phyloP scores from a whole-genome alignment of 2,113 vertebrate genomes.

The Rhinopomastus cyanomelas region DNA sequence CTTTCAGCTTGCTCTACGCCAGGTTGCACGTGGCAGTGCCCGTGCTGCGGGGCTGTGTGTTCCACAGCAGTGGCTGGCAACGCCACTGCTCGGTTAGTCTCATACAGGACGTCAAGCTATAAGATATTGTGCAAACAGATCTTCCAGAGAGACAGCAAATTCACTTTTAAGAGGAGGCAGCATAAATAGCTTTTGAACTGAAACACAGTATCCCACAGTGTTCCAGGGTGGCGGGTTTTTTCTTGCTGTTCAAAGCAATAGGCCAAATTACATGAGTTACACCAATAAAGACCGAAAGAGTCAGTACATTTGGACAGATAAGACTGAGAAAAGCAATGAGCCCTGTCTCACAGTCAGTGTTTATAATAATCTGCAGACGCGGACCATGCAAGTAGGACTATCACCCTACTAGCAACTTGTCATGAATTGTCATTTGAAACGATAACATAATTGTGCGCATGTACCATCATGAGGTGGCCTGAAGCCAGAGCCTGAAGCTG shows the following conservation, averaged over 20 bases:
- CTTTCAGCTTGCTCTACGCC: background rate
- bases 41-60: background rate
- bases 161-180: background rate
- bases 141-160: background rate
- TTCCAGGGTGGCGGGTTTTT: background rate
- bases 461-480: constrained; percentile 48
- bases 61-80: constrained; percentile 17
- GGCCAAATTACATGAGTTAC: constrained; percentile 25
- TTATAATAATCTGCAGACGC: constrained; percentile 68
- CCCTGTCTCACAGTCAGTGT: constrained; percentile 62
- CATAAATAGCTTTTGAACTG: background rate
- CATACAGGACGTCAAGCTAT: background rate
- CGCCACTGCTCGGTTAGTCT: constrained; percentile 43
- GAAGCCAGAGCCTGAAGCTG: constrained; percentile 58
- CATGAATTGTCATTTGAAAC: constrained; percentile 56
- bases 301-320: constrained; percentile 29
- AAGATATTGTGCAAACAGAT: constrained; percentile 32
- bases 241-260: background rate
- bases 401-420: constrained; percentile 70
- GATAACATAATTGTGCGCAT: constrained; percentile 55
- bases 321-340: constrained; percentile 17
- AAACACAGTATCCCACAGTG: background rate
- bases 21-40: background rate
- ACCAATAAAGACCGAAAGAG: background rate
- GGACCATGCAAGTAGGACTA: constrained; percentile 69